phyloP scores from a whole-genome alignment of 2,888 invertebrate species.

The Drosophila recens region DNA sequence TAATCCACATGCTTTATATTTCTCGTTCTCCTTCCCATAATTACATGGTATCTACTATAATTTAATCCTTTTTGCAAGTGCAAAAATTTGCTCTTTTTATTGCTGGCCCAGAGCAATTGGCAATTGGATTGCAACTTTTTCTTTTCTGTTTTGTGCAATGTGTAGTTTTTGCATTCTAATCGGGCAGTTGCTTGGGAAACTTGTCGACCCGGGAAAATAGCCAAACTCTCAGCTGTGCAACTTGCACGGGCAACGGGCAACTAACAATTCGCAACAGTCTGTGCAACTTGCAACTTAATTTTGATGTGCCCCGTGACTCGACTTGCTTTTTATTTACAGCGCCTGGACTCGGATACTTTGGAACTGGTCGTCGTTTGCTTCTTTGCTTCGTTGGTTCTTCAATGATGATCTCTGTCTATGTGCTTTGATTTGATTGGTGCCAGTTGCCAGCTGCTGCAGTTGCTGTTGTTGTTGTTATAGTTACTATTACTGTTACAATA shows the following conservation, averaged over 20 bases:
- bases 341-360: constrained; percentile 44
- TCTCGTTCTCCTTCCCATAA: background rate
- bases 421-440: constrained; percentile 60
- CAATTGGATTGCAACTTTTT: constrained; percentile 38
- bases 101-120: constrained; percentile 14
- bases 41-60: constrained; percentile 18
- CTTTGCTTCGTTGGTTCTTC: constrained; percentile 33
- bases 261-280: constrained; percentile 16
- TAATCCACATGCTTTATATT: background rate
- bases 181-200: constrained; percentile 48
- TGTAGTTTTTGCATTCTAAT: constrained; percentile 39
- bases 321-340: constrained; percentile 51
- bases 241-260: constrained; percentile 16
- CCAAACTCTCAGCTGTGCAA: constrained; percentile 13
- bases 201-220: constrained; percentile 46
- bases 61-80: constrained; percentile 34
- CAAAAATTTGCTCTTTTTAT: constrained; percentile 25
- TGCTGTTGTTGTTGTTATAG: constrained; percentile 26
- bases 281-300: constrained; percentile 45
- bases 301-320: constrained; percentile 41
- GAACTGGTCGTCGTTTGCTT: constrained; percentile 42
- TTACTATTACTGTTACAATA: constrained; percentile 29
- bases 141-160: background rate
- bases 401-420: constrained; percentile 43
- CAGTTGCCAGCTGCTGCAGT: constrained; percentile 38